Conservation (phyloP, 2,888 invertebrate genomes). For the Rhyacophila evoluta region DNA sequence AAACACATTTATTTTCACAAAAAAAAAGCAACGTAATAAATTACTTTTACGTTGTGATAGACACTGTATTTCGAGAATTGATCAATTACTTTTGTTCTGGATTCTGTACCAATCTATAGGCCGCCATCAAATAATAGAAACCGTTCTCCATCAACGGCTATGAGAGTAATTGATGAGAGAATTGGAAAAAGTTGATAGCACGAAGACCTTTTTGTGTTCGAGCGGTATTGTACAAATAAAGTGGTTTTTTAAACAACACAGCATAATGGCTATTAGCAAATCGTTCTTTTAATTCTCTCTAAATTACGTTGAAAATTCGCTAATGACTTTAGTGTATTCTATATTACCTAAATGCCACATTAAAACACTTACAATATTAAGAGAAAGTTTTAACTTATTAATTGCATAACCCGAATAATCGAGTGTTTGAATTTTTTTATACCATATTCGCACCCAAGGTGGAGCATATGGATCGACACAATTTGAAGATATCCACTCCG, state of each 20-base stretch:
- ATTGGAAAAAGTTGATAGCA: not conserved
- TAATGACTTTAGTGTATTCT: too few species aligned
- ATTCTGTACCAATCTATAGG: not conserved
- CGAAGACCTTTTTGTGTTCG: not conserved
- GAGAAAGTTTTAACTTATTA: too few species aligned
- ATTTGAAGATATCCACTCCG: too few species aligned
- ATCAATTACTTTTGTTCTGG: constrained; percentile 19
- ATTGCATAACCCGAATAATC: too few species aligned
- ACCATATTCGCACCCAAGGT: too few species aligned
- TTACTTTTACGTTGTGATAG: not conserved
- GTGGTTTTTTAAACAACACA: not conserved
- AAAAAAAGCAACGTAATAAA: not conserved
- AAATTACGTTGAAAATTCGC: too few species aligned
- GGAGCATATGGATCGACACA: too few species aligned
- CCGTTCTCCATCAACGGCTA: not conserved
- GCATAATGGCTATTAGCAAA: not conserved
- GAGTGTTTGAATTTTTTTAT: too few species aligned
- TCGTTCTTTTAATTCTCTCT: not conserved
- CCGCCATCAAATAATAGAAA: not conserved
- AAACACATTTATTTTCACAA: not conserved
- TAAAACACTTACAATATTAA: too few species aligned
- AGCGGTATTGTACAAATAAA: too few species aligned
- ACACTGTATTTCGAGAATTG: not conserved
- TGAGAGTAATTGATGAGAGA: not conserved
- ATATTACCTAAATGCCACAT: too few species aligned